phyloP scores from a whole-genome alignment of 2,797 vertebrate species.

The Remorina albescens region DNA sequence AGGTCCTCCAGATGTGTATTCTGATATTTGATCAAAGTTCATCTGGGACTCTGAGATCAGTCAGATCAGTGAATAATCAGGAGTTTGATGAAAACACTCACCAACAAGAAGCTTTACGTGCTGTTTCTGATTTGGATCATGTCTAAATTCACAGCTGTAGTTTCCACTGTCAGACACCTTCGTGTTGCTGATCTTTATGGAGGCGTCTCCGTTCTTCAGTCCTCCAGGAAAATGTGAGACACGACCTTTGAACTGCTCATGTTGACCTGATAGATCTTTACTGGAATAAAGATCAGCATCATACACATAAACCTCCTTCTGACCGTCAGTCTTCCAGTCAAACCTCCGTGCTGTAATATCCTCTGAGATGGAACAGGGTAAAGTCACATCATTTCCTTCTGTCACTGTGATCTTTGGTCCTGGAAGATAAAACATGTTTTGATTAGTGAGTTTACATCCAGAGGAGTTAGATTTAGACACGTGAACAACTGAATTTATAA shows the following conservation, averaged over 20 bases:
- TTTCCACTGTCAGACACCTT: background rate
- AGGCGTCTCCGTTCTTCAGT: background rate
- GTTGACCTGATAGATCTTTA: background rate
- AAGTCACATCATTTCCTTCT: background rate
- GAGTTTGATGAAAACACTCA: background rate
- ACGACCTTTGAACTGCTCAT: background rate
- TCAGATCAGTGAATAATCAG: background rate
- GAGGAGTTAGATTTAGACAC: no score
- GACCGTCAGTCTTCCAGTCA: constrained; percentile 5
- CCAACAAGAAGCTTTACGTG: background rate
- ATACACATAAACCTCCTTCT: background rate
- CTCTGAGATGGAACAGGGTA: background rate
- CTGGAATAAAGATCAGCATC: accelerated
- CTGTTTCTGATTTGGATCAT: background rate
- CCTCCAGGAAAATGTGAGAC: background rate
- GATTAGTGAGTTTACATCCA: no score
- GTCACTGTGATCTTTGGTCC: background rate
- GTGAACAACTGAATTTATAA: no score
- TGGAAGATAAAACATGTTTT: constrained; percentile 6
- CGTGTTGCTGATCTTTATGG: background rate
- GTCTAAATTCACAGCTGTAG: background rate
- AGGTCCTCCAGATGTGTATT: background rate
- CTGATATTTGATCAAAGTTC: no score
- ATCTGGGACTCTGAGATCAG: background rate
- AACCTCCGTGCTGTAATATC: accelerated